These are phyloP conservation scores for Aurelia sp. DNA, from an alignment of 30 jellyfish, hydroid and myxozoan genomes.

Conservation along the genomic window DNA sequence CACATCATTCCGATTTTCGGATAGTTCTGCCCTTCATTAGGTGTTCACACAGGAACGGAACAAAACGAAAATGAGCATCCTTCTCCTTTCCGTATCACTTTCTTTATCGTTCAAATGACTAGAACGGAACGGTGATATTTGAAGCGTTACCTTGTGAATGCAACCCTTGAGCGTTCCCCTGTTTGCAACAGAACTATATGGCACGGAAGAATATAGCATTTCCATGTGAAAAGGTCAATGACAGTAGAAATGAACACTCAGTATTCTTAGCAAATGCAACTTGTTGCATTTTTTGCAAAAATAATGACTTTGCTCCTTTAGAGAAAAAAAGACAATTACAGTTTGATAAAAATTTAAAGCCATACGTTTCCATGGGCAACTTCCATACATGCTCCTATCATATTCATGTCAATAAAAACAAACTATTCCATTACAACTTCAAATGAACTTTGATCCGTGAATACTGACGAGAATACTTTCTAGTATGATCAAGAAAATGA, in stretches of 20 bases:
- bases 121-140: neutral
- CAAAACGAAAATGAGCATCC: neutral
- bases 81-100: conserved; percentile 18
- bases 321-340: too few relatives aligned
- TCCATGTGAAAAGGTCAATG: neutral
- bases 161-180: conserved; percentile 22
- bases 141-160: conserved; percentile 12
- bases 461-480: too few relatives aligned
- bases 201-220: neutral
- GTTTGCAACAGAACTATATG: neutral
- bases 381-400: too few relatives aligned
- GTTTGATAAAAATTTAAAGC: too few relatives aligned
- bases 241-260: too few relatives aligned
- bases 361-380: too few relatives aligned
- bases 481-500: too few relatives aligned
- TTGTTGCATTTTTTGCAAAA: neutral
- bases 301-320: neutral
- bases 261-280: too few relatives aligned
- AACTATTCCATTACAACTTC: too few relatives aligned
- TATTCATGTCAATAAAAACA: too few relatives aligned
- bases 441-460: too few relatives aligned
- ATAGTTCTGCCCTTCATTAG: neutral
- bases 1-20: neutral
- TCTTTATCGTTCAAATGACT: neutral
- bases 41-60: conserved; percentile 12